Evolutionary conservation across 2,113 vertebrate species (phyloP), one percentile per base, ranked within the genome.

Genomic region (Conger conger): DNA sequence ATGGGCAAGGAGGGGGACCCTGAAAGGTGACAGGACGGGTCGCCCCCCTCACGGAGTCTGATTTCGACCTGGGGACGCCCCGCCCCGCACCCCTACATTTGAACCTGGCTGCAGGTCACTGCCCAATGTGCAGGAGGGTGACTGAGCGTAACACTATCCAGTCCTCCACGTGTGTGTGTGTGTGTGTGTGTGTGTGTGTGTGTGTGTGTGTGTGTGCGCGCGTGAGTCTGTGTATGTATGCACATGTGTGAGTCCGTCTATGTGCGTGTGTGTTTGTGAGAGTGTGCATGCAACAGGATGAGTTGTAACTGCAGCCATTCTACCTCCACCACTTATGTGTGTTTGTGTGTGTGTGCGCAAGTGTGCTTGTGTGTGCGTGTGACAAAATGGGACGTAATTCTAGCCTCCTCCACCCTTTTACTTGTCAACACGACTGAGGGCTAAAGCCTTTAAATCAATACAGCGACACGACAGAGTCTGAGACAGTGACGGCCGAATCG

Each of bases 121-220:
- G 40, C 40, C 36, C 45, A 79, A 23, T 35, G 23, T 7, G 27
- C 42, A 36, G 68, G 35, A 38, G 35, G 35, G 57, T 9, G 9
- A 63, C 23, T 5, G 57, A 3, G 18, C 1, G 17, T 63, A 63
- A 63, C 57, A 18, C 57, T 63, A 63, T 27, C 57, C 23, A 27
- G 3, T 63, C 57, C 4, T 20, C 27, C 57, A 63, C 57, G n/a
- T 63, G 23, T 63, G 57, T 60, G 20, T 45, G 38, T 42, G 27
- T 80, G 30, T 76, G 73, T 79, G 76, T 79, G 35, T 37, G 36
- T 36, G 33, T 36, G 33, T 35, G 76, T 79, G 76, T 79, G 77
- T 18, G 36, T 33, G 77, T 18, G 76, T 35, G 76, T 35, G 76
- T 78, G 76, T 35, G 35, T n/a, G n/a, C n/a, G n/a, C 57, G 27